Base-by-base conservation (phyloP, 2,888 invertebrate species). In the Protophormia terraenovae region DNA sequence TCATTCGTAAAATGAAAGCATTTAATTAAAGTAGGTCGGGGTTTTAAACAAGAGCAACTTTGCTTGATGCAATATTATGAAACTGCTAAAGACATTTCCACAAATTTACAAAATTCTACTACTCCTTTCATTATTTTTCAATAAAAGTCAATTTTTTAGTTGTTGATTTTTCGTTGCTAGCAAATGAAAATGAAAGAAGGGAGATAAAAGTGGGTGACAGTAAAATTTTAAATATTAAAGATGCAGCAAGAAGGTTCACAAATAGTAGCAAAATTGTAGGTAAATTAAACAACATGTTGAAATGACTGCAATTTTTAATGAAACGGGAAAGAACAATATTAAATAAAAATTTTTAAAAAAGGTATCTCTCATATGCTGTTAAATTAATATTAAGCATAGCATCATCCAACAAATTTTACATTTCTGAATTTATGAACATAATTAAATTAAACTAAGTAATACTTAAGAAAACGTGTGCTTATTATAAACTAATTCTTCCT, bases 11-110 rank as follows among this genome's bases (percentile, higher is more conserved):
- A 75, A 75, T n/a, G 16, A 64, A 75, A 58, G 24, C 64, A 66
- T 84, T 76, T 80, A 76, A 71, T 72, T 84, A 80, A 80, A 80
- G 1, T 76, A 71, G 79, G 79, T 76, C 79, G 79, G 75, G 50
- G 50, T 47, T 76, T 47, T 35, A n/a, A 8, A 41, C 50, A 27
- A 27, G 41, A 12, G 45, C 27, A 60, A 27, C 24, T n/a, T n/a
- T 38, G 3, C 16, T 35, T 50, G 41, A 5, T 58, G 60, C 24
- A 19, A 41, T 7, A 47, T 19, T 24, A 47, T n/a, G 16, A 12
- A 27, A 27, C 22, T 1, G 16, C 14, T 41, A 16, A 3, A 24
- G 27, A 24, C 64, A 75, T 41, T 24, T 24, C 4, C 19, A 38
- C n/a, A 47, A 35, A 14, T 62, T 24, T 10, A 67, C 64, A 55